Evolutionary conservation across 2,888 invertebrate genomes (phyloP), one percentile per base, ranked within the genome.

Genomic region (Druceiella hillmani): DNA sequence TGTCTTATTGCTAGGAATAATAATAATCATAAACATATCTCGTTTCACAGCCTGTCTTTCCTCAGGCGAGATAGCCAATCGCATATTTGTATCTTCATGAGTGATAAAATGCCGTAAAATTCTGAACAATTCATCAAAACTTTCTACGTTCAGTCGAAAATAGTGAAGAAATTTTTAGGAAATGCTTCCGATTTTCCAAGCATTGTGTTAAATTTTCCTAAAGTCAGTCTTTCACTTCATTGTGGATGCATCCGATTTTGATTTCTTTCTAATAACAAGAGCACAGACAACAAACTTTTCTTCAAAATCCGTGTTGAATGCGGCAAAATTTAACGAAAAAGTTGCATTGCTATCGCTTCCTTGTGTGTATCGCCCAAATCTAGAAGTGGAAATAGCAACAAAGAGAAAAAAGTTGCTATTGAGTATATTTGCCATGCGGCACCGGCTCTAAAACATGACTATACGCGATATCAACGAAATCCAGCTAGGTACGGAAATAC

Each of bases 11-110:
- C n/a, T n/a, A n/a, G n/a, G n/a, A 20, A 20, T 20, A 20, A 20
- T 20, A 20, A 20, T 20, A 20, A 20, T 20, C 22, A n/a, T 20
- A 20, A 20, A 20, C 22, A 20, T 20, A 20, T n/a, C 22, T 20
- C 22, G 22, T 20, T n/a, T 20, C 6, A 7, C 22, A 20, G 22
- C 6, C 22, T 7, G 22, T 20, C 22, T 20, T 20, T 20, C 22
- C n/a, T 20, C n/a, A 7, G 22, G 22, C n/a, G 22, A 20, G 22
- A 20, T n/a, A 20, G 22, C n/a, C 22, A 20, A 20, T 20, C 22
- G 22, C 22, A 20, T 20, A 20, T 20, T 20, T 20, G 6, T 20
- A 20, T 20, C 22, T 20, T 20, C 22, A 20, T 20, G 22, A 20
- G 22, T n/a, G 22, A 20, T 20, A n/a, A 6, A 6, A 20, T 6